Conservation (phyloP, 2,888 invertebrate species). For the Acanthosoma haemorrhoidale region DNA sequence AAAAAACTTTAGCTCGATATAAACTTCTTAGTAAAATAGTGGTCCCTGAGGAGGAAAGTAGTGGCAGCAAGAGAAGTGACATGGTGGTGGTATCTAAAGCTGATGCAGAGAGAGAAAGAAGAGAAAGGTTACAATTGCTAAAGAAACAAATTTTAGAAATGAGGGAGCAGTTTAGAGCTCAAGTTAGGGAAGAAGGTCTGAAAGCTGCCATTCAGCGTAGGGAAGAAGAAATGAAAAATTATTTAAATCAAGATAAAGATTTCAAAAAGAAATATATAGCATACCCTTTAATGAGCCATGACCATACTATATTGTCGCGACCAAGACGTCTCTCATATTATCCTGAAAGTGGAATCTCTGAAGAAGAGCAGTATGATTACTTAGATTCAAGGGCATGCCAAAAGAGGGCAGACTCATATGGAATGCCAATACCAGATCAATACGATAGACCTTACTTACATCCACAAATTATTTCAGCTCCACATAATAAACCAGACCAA, state of each 20-base stretch:
- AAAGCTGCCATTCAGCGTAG: not conserved
- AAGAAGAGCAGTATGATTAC: constrained; percentile 24
- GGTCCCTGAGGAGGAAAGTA: not conserved
- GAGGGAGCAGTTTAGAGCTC: constrained; percentile 5
- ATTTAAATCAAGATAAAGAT: constrained; percentile 19
- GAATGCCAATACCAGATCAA: not conserved
- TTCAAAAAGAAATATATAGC: not conserved
- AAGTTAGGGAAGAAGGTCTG: not conserved
- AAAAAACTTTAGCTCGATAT: not conserved
- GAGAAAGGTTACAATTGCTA: not conserved
- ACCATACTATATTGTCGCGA: constrained; percentile 9
- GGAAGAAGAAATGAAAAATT: constrained; percentile 19
- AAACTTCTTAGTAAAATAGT: not conserved
- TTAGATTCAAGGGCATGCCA: constrained; percentile 9
- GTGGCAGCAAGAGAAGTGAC: no score
- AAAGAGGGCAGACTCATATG: constrained; percentile 21
- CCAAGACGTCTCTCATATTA: constrained; percentile 30
- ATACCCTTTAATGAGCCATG: not conserved
- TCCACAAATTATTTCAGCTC: not conserved
- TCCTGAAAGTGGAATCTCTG: constrained; percentile 14
- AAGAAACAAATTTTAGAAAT: constrained; percentile 12
- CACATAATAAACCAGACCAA: not conserved
- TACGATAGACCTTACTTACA: constrained; percentile 1
- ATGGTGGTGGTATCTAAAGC: not conserved
- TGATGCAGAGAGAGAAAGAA: constrained; percentile 10